Conservation (phyloP, 2,797 vertebrate genomes). For the Neostethus bicornis region DNA sequence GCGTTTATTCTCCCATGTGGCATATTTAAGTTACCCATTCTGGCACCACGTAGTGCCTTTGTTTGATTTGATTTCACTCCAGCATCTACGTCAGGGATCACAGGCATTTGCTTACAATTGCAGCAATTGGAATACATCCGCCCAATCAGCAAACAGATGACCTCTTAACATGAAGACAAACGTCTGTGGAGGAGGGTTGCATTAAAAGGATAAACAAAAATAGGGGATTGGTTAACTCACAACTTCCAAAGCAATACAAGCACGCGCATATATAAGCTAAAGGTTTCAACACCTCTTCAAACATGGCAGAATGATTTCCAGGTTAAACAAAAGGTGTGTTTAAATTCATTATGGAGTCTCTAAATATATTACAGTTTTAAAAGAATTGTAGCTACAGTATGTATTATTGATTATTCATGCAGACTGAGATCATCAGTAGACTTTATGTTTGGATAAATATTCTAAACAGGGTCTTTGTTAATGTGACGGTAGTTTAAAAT, state of each 20-base stretch:
- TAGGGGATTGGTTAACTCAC: constrained; percentile 48
- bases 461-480: constrained; percentile 59
- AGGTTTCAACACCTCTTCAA: constrained; percentile 38
- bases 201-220: constrained; percentile 53
- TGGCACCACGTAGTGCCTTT: too few species aligned
- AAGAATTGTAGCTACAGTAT: too few species aligned
- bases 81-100: too few species aligned
- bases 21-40: constrained; percentile 4
- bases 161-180: too few species aligned
- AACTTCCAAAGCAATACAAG: constrained; percentile 76
- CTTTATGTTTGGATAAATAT: constrained; percentile 57
- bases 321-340: constrained; percentile 71
- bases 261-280: constrained; percentile 73
- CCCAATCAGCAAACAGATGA: too few species aligned
- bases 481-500: constrained; percentile 47
- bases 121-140: too few species aligned
- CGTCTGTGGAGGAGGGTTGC: too few species aligned
- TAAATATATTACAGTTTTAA: too few species aligned
- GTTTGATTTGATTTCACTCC: too few species aligned
- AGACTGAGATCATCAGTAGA: not conserved
- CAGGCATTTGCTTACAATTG: too few species aligned
- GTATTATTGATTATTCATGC: constrained; percentile 6
- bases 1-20: constrained; percentile 15
- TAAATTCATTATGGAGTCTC: constrained; percentile 22
- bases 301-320: constrained; percentile 49